phyloP scores from a whole-genome alignment of 2,113 vertebrate genomes.

The Ardeotis arabs region DNA sequence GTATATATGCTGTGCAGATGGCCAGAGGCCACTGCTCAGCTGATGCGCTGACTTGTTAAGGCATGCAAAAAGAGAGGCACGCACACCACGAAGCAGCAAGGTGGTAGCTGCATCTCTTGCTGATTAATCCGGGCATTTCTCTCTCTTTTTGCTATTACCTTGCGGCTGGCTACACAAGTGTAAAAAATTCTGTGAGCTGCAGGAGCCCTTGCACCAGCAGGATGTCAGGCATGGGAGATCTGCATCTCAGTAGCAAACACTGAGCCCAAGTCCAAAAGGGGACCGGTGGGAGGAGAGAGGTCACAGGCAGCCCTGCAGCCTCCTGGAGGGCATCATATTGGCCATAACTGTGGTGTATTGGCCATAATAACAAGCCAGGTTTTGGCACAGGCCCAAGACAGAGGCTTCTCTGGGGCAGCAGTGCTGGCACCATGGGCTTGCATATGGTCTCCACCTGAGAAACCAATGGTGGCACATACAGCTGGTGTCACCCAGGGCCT shows the following conservation, averaged over 20 bases:
- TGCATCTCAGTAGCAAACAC: too few relatives aligned
- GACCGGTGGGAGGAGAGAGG: too few relatives aligned
- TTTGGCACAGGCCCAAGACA: not conserved
- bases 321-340: too few relatives aligned
- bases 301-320: too few relatives aligned
- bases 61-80: not conserved
- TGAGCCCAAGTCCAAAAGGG: too few relatives aligned
- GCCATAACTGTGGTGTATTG: not conserved
- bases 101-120: not conserved
- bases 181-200: too few relatives aligned
- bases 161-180: too few relatives aligned
- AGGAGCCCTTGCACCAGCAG: too few relatives aligned
- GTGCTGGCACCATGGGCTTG: not conserved
- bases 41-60: not conserved
- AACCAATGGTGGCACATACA: rapidly evolving
- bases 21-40: not conserved
- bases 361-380: not conserved
- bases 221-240: too few relatives aligned
- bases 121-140: too few relatives aligned
- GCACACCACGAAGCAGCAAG: not conserved
- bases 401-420: not conserved
- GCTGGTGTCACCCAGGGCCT: not conserved
- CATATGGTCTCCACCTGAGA: not conserved
- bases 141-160: too few relatives aligned
- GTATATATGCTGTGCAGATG: too few relatives aligned